Conservation (phyloP, 2,113 vertebrate genomes). For the Poeciliopsis retropinna region DNA sequence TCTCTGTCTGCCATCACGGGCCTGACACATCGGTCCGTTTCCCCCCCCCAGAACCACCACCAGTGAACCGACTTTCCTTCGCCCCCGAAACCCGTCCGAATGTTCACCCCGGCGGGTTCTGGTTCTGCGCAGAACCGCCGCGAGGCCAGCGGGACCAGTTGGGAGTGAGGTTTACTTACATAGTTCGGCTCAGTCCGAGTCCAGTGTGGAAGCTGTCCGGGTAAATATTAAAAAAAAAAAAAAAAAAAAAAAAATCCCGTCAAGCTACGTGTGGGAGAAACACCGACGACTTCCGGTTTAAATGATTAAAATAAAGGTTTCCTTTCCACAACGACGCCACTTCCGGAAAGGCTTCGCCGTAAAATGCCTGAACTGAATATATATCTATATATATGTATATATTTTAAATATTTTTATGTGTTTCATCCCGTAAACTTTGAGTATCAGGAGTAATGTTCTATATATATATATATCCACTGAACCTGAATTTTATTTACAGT, state of each 20-base stretch:
- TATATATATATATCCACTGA: too few relatives aligned
- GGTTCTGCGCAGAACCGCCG: accelerated
- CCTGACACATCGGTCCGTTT: slow-evolving; percentile 30
- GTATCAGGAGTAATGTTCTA: too few relatives aligned
- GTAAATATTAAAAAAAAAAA: neutral
- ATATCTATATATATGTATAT: too few relatives aligned
- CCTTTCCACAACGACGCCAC: too few relatives aligned
- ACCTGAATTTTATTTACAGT: too few relatives aligned
- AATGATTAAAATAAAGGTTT: slow-evolving; percentile 1
- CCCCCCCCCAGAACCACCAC: slow-evolving; percentile 21
- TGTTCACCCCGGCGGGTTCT: neutral
- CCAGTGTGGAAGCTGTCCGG: slow-evolving; percentile 31
- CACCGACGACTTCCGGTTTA: slow-evolving; percentile 13
- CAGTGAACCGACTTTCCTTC: neutral
- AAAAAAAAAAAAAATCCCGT: neutral
- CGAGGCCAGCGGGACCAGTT: neutral
- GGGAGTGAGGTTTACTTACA: slow-evolving; percentile 55
- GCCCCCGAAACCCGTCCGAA: neutral
- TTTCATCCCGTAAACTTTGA: too few relatives aligned
- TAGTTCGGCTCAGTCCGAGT: slow-evolving; percentile 57
- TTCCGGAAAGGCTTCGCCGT: slow-evolving; percentile 20
- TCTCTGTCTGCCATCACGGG: neutral
- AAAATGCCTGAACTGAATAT: slow-evolving; percentile 3
- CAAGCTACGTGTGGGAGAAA: neutral
- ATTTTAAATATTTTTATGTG: too few relatives aligned